These are phyloP conservation scores for Hafferia zeledoni DNA, from an alignment of 2,797 vertebrate species.

Conservation along the genomic window DNA sequence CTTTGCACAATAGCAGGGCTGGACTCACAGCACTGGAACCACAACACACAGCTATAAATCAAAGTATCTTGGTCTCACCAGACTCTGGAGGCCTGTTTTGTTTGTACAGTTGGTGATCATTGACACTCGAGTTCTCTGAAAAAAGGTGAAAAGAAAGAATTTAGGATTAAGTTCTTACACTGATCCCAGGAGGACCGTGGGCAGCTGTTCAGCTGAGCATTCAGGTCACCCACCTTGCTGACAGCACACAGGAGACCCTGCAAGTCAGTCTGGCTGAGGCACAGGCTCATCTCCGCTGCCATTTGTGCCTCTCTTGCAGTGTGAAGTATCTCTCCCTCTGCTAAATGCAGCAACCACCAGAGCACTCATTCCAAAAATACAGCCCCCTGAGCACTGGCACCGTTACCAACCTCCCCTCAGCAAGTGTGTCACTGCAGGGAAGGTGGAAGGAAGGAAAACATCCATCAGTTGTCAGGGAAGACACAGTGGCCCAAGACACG, in stretches of 20 bases:
- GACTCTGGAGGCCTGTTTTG: neutral
- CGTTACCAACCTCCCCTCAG: neutral
- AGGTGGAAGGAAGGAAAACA: conserved; percentile 24
- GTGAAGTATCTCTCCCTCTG: neutral
- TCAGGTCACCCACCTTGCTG: neutral
- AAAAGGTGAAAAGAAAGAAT: neutral
- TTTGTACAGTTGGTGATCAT: neutral
- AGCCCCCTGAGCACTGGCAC: conserved; percentile 35
- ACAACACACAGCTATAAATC: neutral
- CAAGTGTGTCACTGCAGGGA: neutral
- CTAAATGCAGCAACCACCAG: neutral
- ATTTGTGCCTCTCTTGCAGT: neutral
- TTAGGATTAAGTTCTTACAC: neutral
- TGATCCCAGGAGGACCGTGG: neutral
- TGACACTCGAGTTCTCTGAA: neutral
- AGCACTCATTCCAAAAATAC: conserved; percentile 23
- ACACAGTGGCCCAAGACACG: neutral
- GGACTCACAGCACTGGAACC: neutral
- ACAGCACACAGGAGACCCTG: neutral
- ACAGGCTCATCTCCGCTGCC: neutral
- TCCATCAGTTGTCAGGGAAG: neutral
- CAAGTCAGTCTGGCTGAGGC: neutral
- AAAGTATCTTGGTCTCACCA: neutral
- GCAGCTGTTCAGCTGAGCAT: neutral
- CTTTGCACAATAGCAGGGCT: neutral